Evolutionary conservation across 2,888 invertebrate species (phyloP), one percentile per base, ranked within the genome.

Genomic region (Strigamia crassipes): DNA sequence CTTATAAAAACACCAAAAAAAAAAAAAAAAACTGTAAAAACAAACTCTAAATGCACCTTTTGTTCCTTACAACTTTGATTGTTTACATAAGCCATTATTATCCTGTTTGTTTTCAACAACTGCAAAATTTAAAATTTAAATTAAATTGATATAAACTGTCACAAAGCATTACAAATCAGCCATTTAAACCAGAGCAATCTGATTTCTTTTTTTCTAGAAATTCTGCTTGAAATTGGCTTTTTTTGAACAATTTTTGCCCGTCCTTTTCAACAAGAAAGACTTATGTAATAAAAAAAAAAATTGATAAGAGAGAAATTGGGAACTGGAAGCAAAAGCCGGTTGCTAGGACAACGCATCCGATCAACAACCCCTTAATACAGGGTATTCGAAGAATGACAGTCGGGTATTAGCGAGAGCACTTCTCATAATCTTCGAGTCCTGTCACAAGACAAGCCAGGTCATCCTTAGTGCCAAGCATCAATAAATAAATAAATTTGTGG

Each of bases 401-500:
- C 27, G 73, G 73, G 73, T 73, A 73, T 73, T 73, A 73, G 73
- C 73, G 73, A 31, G 73, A 73, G 73, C 73, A 73, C 73, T 73
- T 73, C 73, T 73, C 73, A 73, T 73, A 73, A 73, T 73, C 73
- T 73, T 73, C 13, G 27, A 66, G 61, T 23, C 21, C 23, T 66
- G 61, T 66, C 46, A 66, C n/a, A 66, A 73, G 73, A 73, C 73
- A 73, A 73, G 73, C 15, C 73, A 73, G 73, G 73, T 73, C 73
- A 73, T 27, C 73, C 27, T 73, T 27, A 31, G 73, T 27, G 73
- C n/a, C 56, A 73, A 27, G 73, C 73, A 73, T 73, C 73, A 73
- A 73, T 73, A 73, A 73, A 73, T 73, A 73, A 73, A 73, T 73
- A 73, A 73, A 73, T 73, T 73, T 73, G 73, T 73, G 73, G 73